Evolutionary conservation across 2,113 vertebrate genomes (phyloP).

Genomic region (Pollimyrus isidori): DNA sequence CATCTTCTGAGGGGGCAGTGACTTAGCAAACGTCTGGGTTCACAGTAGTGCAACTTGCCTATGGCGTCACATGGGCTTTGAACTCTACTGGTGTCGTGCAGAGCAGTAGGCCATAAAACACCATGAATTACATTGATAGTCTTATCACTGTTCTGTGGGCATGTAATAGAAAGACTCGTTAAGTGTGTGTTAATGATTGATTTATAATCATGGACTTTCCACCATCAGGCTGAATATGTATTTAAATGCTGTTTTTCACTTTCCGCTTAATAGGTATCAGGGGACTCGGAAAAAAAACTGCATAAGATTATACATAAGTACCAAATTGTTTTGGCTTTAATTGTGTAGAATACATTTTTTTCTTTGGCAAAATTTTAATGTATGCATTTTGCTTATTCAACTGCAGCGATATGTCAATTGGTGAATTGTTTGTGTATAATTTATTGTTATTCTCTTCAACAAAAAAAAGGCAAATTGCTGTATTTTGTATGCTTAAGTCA

Average conservation of each 20-base stretch:
- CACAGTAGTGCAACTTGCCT: background rate
- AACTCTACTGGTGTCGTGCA: background rate
- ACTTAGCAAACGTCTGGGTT: background rate
- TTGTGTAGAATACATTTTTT: background rate
- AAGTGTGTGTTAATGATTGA: background rate
- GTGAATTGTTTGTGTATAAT: background rate
- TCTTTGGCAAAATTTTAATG: background rate
- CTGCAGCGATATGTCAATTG: background rate
- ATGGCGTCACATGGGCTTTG: background rate
- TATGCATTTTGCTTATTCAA: background rate
- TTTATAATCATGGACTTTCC: constrained; percentile 2
- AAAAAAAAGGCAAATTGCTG: background rate
- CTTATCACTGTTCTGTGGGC: background rate
- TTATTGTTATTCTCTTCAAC: background rate
- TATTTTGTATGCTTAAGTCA: background rate
- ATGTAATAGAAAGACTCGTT: background rate
- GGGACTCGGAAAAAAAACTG: background rate
- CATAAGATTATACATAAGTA: background rate
- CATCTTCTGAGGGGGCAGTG: background rate
- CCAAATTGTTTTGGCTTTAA: background rate
- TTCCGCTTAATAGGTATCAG: background rate
- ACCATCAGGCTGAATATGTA: background rate
- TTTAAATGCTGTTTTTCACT: background rate
- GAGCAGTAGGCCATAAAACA: background rate
- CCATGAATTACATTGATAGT: background rate